Conservation (phyloP, 2,113 vertebrate genomes). For the Colossoma macropomum region DNA sequence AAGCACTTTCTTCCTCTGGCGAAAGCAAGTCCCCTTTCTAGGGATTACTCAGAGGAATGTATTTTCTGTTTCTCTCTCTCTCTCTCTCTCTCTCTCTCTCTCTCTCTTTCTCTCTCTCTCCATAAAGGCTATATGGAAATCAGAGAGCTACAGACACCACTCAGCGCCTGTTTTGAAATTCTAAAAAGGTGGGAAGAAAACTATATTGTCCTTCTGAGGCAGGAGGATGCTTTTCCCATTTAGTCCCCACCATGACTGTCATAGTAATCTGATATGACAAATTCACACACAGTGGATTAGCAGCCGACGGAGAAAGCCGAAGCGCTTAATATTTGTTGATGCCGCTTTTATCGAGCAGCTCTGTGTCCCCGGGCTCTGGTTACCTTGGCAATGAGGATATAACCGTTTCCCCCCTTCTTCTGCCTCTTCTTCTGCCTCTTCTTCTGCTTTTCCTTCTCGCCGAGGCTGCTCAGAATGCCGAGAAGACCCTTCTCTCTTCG, state of each 20-base stretch:
- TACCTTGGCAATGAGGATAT: conserved; percentile 93
- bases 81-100: conserved; percentile 48
- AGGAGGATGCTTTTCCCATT: conserved; percentile 90
- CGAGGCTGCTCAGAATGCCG: conserved; percentile 89
- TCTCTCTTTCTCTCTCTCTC: conserved; percentile 68
- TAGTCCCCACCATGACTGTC: conserved; percentile 97
- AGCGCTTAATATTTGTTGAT: conserved; percentile 99
- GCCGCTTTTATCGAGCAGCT: conserved; percentile 98
- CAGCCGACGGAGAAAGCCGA: conserved; percentile 94
- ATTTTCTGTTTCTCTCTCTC: conserved; percentile 71
- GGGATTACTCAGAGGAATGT: conserved; percentile 96
- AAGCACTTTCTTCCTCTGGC: conserved; percentile 87
- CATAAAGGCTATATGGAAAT: conserved; percentile 98
- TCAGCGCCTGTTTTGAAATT: conserved; percentile 96
- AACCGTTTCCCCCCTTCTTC: conserved; percentile 71
- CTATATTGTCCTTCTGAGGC: conserved; percentile 96
- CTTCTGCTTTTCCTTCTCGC: conserved; percentile 52
- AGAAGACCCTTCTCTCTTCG: conserved; percentile 86
- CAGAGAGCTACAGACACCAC: conserved; percentile 92
- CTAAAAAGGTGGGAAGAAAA: conserved; percentile 85
- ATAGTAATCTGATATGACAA: conserved; percentile 99
- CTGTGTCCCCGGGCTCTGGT: conserved; percentile 95
- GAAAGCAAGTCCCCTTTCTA: conserved; percentile 85
- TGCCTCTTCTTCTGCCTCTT: background rate
- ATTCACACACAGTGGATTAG: conserved; percentile 99